Percentiles rank a stretch among this genome's conserved stretches.
Conservation (phyloP, 2,797 vertebrate species). For the Eulemur albifrons region DNA sequence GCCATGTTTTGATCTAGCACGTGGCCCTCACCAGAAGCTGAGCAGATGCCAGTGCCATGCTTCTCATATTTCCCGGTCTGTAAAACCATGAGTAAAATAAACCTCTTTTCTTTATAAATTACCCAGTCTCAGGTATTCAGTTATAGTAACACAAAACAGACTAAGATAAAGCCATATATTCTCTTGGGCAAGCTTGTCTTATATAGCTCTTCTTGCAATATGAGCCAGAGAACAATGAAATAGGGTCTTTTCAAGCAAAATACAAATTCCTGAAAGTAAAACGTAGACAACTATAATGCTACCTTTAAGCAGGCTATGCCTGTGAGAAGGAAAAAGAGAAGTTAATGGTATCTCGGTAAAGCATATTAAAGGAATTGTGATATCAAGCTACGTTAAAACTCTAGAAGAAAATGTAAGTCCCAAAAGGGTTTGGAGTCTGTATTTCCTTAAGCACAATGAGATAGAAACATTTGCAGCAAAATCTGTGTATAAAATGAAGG, state of each 20-base stretch:
- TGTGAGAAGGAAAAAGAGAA: not conserved
- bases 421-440: not conserved
- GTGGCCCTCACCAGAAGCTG: not conserved
- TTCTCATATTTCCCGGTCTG: not conserved
- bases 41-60: not conserved
- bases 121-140: not conserved
- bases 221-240: not conserved
- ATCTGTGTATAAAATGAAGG: not conserved
- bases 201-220: not conserved
- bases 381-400: not conserved
- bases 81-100: not conserved
- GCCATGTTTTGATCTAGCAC: not conserved
- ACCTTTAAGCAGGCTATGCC: not conserved
- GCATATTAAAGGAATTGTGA: not conserved
- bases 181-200: not conserved
- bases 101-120: not conserved
- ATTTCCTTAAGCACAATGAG: slow-evolving; percentile 11
- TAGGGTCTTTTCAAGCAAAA: slow-evolving; percentile 35
- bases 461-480: slow-evolving; percentile 27
- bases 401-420: not conserved
- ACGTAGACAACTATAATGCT: not conserved
- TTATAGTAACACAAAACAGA: not conserved
- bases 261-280: not conserved
- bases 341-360: not conserved
- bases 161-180: not conserved